Evolutionary conservation across 1,140 invertebrate species (phyloP), one percentile per base, ranked within the genome.

Genomic region (Cotesia typhae): DNA sequence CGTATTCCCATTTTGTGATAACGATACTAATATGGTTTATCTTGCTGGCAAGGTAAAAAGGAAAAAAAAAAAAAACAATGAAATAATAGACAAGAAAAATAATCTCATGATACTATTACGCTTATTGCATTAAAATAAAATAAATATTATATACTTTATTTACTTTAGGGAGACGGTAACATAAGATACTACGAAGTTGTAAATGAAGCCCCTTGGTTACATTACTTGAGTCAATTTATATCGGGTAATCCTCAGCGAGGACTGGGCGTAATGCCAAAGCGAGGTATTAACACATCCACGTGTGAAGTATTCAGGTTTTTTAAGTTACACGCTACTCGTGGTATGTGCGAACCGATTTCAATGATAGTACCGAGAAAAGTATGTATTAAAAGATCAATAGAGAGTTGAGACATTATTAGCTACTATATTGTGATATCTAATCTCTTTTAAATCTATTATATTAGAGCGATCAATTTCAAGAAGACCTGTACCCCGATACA

Each of bases 151-250:
- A 28, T 69, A 9, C 7, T 41, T 69, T 57, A 51, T 57, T 67
- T 77, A 60, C 12, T 74, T 77, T 14, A 96, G 90, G 96, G 96
- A 2, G 96, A 98, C 83, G 95, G 96, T 6, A 97, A 96, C 80
- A 97, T 98, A 74, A 90, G 96, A 6, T 98, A 98, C 85, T 98
- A 96, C 85, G 96, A 98, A 88, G 91, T 98, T 28, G 93, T 93
- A 0, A 91, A 95, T 76, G 93, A 96, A 76, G 85, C 90, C 1
- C 95, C 96, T 0, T 96, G 92, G 85, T 89, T 95, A 71, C 93
- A 97, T 86, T 98, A 94, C 83, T 89, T 98, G 2, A 96, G 93
- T 82, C 95, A 96, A 80, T 98, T 94, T 84, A 90, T 96, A n/a
- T 97, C 96, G 10, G 94, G 95, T 3, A 92, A 92, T 81, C 95